Evolutionary conservation across 2,888 invertebrate genomes (phyloP), one percentile per base, ranked within the genome.

Genomic region (Geotrupes spiniger): DNA sequence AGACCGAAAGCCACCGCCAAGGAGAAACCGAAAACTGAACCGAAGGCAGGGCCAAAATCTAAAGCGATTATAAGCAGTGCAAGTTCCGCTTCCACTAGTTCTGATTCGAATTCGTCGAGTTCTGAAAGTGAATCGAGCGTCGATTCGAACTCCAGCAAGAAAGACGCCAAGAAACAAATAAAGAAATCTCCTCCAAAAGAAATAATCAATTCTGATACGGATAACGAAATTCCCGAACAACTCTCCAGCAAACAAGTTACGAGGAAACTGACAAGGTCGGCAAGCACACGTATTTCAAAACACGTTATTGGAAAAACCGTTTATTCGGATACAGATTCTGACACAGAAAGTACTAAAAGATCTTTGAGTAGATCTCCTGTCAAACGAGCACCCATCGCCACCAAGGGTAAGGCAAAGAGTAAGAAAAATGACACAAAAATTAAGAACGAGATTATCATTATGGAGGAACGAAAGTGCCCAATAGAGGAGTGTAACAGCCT

Each of bases 401-500:
- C 63, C 42, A 74, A 66, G 66, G 76, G 76, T 15, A 79, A 77
- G 57, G 71, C 76, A 0, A 76, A 76, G 55, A 73, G 73, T 39
- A 76, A 75, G 54, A 57, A 66, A 39, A 60, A 59, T 27, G 70
- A 70, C 51, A 51, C 62, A 9, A 71, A 70, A 51, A 57, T 64
- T 6, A 63, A 67, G 41, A 58, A 55, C 8, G 63, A 53, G 42
- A 70, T 70, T 44, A 59, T 62, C 33, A 46, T 73, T 16, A 62
- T 79, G 62, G 75, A 84, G 61, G 86, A 91, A 61, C 76, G 87
- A 38, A 80, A 84, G 52, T 94, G 95, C 71, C 93, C 93, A 0
- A 79, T 95, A 6, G 85, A 91, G 42, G 88, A 89, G 44, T 96
- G 95, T 67, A 90, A 94, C 67, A 94, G 94, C 1, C 77, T 79